Percentiles rank a stretch among this genome's conserved stretches.
Conservation (phyloP, 2,113 vertebrate species). For the Heptranchias perlo region DNA sequence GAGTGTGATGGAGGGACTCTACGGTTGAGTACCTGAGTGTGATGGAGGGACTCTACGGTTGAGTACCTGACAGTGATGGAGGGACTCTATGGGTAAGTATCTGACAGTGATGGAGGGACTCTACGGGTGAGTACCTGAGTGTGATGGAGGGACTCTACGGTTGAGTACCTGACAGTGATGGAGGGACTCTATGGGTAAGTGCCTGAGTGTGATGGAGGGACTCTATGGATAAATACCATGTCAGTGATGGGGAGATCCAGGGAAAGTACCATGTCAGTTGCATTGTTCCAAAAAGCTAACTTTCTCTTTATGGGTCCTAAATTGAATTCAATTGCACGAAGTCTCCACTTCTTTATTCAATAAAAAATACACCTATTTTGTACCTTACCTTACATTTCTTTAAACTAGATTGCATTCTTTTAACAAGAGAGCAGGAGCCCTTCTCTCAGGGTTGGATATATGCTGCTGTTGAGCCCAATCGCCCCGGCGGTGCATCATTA, state of each 20-base stretch:
- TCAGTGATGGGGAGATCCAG: no score
- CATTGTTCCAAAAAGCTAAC: no score
- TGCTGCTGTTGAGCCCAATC: not conserved
- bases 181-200: no score
- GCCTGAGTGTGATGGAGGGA: no score
- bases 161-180: no score
- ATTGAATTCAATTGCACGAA: not conserved
- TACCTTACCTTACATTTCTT: not conserved
- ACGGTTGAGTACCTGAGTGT: not conserved
- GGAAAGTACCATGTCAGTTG: no score
- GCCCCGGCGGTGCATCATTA: not conserved
- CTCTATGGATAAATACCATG: no score
- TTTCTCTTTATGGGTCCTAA: not conserved
- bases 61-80: not conserved
- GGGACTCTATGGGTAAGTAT: no score
- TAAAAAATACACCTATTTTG: not conserved
- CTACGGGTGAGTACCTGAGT: no score
- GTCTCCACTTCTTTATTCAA: not conserved
- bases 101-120: no score
- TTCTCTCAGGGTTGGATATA: not conserved
- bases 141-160: no score
- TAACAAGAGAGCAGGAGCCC: not conserved
- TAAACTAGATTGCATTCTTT: not conserved
- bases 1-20: not conserved
- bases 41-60: not conserved